phyloP scores from a whole-genome alignment of 1,140 invertebrate species.

The Drosophila subobscura region DNA sequence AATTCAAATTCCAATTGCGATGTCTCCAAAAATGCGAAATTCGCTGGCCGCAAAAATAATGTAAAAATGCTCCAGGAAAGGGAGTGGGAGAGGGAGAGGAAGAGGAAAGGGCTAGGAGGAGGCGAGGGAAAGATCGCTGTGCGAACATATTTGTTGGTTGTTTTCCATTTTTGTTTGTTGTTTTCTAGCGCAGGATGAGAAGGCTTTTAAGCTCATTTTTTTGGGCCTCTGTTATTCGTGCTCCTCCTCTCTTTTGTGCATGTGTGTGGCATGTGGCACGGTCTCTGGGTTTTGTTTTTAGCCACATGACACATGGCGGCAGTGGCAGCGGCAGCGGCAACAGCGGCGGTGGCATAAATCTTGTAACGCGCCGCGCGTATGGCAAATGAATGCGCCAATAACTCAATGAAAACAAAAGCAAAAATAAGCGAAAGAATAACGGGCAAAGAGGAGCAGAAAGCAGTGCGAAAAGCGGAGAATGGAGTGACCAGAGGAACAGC shows the following conservation, averaged over 20 bases:
- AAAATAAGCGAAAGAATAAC: constrained; percentile 33
- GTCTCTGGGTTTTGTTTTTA: constrained; percentile 60
- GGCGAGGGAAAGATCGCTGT: too few species aligned
- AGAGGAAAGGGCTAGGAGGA: background rate
- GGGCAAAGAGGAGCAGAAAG: constrained; percentile 23
- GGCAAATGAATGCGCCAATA: constrained; percentile 81
- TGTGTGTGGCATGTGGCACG: constrained; percentile 1
- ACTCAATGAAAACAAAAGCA: constrained; percentile 61
- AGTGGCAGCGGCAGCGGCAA: too few species aligned
- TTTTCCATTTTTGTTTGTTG: constrained; percentile 38
- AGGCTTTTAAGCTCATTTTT: constrained; percentile 54
- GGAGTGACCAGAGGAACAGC: constrained; percentile 1
- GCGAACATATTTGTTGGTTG: constrained; percentile 26
- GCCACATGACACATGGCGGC: constrained; percentile 78
- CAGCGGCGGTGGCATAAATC: constrained; percentile 56
- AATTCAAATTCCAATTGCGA: constrained; percentile 23
- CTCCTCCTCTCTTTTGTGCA: too few species aligned
- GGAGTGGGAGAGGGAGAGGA: background rate
- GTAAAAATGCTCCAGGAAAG: constrained; percentile 15
- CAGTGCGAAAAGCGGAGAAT: background rate
- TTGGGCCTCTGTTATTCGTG: background rate
- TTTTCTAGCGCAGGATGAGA: constrained; percentile 8
- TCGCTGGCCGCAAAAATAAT: constrained; percentile 36
- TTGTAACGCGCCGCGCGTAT: constrained; percentile 68
- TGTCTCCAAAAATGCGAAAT: constrained; percentile 41